phyloP scores from a whole-genome alignment of 1,140 invertebrate genomes.

The Drosophila obscura region DNA sequence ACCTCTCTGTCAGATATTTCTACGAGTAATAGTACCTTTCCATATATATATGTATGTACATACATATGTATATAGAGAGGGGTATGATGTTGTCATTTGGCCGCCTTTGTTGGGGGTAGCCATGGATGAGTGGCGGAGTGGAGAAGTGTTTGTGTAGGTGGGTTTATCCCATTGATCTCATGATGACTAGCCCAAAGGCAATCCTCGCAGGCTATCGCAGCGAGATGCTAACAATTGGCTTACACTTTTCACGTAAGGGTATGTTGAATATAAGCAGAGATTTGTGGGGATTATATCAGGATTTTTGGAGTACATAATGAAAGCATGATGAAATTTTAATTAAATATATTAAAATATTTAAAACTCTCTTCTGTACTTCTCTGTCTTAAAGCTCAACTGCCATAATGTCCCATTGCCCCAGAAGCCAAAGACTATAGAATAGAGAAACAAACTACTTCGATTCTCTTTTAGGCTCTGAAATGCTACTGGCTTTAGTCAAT shows the following conservation, averaged over 20 bases:
- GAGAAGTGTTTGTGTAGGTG: conserved; percentile 1
- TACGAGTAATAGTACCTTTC: conserved; percentile 16
- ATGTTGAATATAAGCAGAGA: neutral
- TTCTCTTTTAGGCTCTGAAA: too few relatives aligned
- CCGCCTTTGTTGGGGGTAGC: conserved; percentile 55
- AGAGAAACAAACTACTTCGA: too few relatives aligned
- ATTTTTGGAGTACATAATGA: too few relatives aligned
- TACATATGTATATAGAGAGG: conserved; percentile 35
- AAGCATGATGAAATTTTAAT: too few relatives aligned
- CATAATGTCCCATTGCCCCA: too few relatives aligned
- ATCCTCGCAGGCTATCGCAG: conserved; percentile 22
- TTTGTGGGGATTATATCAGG: neutral
- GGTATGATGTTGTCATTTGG: conserved; percentile 67
- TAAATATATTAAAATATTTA: too few relatives aligned
- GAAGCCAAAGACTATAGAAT: too few relatives aligned
- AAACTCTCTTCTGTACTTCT: too few relatives aligned
- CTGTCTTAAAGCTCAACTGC: too few relatives aligned
- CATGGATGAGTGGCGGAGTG: neutral
- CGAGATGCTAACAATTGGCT: conserved; percentile 27
- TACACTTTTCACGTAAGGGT: conserved; percentile 3
- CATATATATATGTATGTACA: conserved; percentile 19
- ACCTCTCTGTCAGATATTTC: conserved; percentile 24
- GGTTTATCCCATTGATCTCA: conserved; percentile 66
- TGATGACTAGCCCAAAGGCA: conserved; percentile 56
- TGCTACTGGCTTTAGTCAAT: too few relatives aligned